phyloP scores from a whole-genome alignment of 2,113 vertebrate species.

The Pseudolaguvia tuberculata region DNA sequence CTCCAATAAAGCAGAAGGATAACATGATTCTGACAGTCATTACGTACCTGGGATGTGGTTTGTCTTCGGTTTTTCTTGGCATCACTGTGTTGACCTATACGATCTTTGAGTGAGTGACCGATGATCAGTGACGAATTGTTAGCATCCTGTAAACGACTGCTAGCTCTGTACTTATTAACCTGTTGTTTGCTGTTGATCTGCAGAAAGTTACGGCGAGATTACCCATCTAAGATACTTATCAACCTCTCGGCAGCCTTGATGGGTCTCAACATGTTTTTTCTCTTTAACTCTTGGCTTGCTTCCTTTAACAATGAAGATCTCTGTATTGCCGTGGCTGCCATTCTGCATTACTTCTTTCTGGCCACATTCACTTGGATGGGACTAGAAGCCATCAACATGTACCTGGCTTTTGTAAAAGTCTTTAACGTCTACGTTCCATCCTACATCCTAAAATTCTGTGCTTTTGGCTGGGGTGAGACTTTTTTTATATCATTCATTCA shows the following conservation, averaged over 20 bases:
- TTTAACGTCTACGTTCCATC: slow-evolving; percentile 81
- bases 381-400: slow-evolving; percentile 83
- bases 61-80: slow-evolving; percentile 80
- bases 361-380: slow-evolving; percentile 87
- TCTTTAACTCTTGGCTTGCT: slow-evolving; percentile 77
- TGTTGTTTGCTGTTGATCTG: not conserved
- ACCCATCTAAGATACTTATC: slow-evolving; percentile 85
- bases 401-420: slow-evolving; percentile 82
- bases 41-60: slow-evolving; percentile 76
- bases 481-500: too few relatives aligned
- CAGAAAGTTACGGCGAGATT: slow-evolving; percentile 77
- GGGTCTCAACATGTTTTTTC: slow-evolving; percentile 76
- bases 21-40: slow-evolving; percentile 70
- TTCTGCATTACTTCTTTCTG: slow-evolving; percentile 81
- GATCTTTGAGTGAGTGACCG: slow-evolving; percentile 75
- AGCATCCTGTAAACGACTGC: not conserved
- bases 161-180: not conserved
- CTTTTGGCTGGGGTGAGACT: slow-evolving; percentile 82
- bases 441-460: slow-evolving; percentile 82
- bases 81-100: slow-evolving; percentile 76
- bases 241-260: slow-evolving; percentile 76
- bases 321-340: slow-evolving; percentile 67
- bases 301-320: slow-evolving; percentile 66
- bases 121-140: not conserved
- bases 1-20: slow-evolving; percentile 54